Evolutionary conservation across 2,113 vertebrate genomes (phyloP), one percentile per base, ranked within the genome.

Genomic region (Propithecus coquereli): DNA sequence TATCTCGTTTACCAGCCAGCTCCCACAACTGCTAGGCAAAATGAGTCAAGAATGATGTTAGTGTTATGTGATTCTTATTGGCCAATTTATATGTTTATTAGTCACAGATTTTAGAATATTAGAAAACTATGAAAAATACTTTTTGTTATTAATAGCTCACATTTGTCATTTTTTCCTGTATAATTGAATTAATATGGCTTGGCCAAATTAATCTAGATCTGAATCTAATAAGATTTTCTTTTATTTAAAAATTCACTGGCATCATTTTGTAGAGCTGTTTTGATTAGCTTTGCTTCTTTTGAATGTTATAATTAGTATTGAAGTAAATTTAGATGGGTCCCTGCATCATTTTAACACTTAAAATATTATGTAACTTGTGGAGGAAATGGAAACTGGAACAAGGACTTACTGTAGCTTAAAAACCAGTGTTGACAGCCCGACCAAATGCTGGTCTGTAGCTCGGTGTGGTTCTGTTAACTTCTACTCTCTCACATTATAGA

Each of bases 21-120:
- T 84, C 76, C n/a, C 45, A n/a, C 13, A 89, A 6, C 43, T 50
- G 18, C 22, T 74, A 74, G 27, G 27, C 50, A 93, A 57, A 83
- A 43, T 79, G 20, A 93, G 52, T 93, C 1, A 59, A 80, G 32
- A 66, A 32, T 68, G 16, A 63, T 86, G 22, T 43, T 83, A 90
- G 40, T 40, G 4, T 12, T 34, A 37, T 59, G 66, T 70, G 20
- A 90, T 90, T 59, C 25, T 70, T 93, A 34, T 34, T 87, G 13
- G 17, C 47, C 20, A 74, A 30, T 52, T 71, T 86, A 45, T 86
- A 14, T 77, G 77, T 27, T 61, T 65, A 37, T 89, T 59, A 79
- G 14, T 95, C 17, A 93, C 7, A 94, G 50, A 85, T 71, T 94
- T 91, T 84, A 77, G 17, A 90, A 52, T 92, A 87, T 70, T 86